Conservation (phyloP, 2,797 vertebrate genomes). For the Prunella strophiata region DNA sequence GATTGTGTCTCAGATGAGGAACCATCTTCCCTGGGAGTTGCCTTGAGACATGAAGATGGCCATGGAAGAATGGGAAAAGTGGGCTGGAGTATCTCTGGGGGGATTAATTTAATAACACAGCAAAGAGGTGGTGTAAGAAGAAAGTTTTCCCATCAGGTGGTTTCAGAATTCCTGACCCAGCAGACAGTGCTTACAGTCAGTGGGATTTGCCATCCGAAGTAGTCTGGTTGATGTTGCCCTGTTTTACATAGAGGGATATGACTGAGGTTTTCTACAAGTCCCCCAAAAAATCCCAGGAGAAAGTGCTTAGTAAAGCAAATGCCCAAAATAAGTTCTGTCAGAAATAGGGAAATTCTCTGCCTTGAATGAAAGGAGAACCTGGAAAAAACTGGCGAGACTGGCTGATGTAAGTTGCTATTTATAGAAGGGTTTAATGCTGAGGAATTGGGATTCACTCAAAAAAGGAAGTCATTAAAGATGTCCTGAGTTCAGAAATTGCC, state of each 20-base stretch:
- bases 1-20: neutral
- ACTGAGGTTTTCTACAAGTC: neutral
- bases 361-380: conserved; percentile 13
- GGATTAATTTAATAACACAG: neutral
- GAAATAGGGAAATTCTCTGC: neutral
- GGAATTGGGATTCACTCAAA: neutral
- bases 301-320: conserved; percentile 39
- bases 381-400: neutral
- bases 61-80: neutral
- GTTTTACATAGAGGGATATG: neutral
- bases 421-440: neutral
- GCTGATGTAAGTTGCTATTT: neutral
- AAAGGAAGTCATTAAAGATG: neutral
- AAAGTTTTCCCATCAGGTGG: neutral
- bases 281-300: neutral
- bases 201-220: neutral
- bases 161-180: neutral
- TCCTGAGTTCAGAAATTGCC: neutral
- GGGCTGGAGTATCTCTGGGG: neutral
- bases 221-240: neutral
- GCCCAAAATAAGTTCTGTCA: neutral
- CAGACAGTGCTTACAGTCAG: neutral
- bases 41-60: neutral
- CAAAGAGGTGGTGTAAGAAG: neutral
- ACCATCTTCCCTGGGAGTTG: accelerated